A percentile compares a stretch with the other conserved stretches of the same genome.
phyloP scores from a whole-genome alignment of 1,140 invertebrate species.

The Grapholita molesta region DNA sequence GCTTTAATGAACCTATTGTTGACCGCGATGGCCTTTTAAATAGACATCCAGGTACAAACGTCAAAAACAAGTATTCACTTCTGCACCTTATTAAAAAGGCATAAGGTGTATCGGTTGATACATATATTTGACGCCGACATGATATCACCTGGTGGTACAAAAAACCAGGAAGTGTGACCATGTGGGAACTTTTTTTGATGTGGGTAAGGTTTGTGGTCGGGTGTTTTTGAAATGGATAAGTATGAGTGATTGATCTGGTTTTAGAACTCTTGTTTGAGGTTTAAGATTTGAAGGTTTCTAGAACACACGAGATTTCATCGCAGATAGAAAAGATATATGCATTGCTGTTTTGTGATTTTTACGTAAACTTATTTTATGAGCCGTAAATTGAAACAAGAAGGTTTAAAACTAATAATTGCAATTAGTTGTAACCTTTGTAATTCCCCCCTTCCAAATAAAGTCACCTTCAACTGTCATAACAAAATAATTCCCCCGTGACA shows the following conservation, averaged over 20 bases:
- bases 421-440: too few species aligned
- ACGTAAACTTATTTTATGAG: too few species aligned
- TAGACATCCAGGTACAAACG: neutral
- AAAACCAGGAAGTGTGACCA: conserved; percentile 1
- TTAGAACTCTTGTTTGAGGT: neutral
- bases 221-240: neutral
- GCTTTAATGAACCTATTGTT: neutral
- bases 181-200: neutral
- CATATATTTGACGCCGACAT: too few species aligned
- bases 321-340: too few species aligned
- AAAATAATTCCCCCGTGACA: neutral
- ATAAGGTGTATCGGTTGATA: too few species aligned
- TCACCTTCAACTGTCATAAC: neutral
- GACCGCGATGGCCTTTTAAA: neutral
- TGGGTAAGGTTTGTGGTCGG: neutral
- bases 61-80: too few species aligned
- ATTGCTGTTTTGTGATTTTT: too few species aligned
- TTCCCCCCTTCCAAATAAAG: neutral
- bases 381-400: too few species aligned
- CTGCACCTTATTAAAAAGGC: too few species aligned
- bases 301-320: too few species aligned
- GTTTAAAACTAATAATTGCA: too few species aligned
- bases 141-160: neutral
- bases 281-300: too few species aligned
- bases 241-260: neutral